Evolutionary conservation across 2,888 invertebrate genomes (phyloP).

Genomic region (Trypoxylon attenuatum): DNA sequence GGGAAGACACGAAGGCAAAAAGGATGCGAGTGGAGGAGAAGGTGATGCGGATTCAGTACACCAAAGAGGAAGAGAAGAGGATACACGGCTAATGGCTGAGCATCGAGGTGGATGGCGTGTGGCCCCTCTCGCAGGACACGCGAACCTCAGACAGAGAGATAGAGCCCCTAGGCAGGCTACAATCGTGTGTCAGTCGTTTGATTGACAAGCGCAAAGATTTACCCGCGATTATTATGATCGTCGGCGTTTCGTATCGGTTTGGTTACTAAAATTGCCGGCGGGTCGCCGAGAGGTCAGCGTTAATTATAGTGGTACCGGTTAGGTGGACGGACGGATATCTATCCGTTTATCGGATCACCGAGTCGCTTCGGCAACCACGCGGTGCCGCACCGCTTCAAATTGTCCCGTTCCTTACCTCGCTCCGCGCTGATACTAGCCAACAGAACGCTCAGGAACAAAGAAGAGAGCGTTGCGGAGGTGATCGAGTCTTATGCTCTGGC

Average conservation of each 20-base stretch:
- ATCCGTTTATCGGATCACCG: constrained; percentile 72
- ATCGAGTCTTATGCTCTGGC: neutral
- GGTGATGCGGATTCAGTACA: too few species aligned
- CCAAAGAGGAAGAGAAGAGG: constrained; percentile 35
- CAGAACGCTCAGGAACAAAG: constrained; percentile 45
- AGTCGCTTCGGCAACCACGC: constrained; percentile 48
- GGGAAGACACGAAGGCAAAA: constrained; percentile 19
- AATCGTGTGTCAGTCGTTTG: constrained; percentile 60
- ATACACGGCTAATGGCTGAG: constrained; percentile 52
- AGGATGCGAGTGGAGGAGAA: constrained; percentile 14
- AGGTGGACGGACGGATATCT: constrained; percentile 64
- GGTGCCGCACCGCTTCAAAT: constrained; percentile 25
- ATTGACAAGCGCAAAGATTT: constrained; percentile 60
- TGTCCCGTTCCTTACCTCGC: constrained; percentile 14
- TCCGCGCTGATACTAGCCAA: constrained; percentile 24
- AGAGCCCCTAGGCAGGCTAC: constrained; percentile 33
- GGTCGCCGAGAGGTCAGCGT: constrained; percentile 71
- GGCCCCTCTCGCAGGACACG: constrained; percentile 51
- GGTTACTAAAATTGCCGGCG: constrained; percentile 68
- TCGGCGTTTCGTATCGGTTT: constrained; percentile 49
- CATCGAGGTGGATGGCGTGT: constrained; percentile 52
- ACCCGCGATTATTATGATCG: constrained; percentile 69
- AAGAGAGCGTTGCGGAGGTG: too few species aligned
- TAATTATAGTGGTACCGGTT: constrained; percentile 70
- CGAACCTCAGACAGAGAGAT: constrained; percentile 41